Conservation (phyloP, 2,113 vertebrate genomes). For the Coregonus clupeaformis region DNA sequence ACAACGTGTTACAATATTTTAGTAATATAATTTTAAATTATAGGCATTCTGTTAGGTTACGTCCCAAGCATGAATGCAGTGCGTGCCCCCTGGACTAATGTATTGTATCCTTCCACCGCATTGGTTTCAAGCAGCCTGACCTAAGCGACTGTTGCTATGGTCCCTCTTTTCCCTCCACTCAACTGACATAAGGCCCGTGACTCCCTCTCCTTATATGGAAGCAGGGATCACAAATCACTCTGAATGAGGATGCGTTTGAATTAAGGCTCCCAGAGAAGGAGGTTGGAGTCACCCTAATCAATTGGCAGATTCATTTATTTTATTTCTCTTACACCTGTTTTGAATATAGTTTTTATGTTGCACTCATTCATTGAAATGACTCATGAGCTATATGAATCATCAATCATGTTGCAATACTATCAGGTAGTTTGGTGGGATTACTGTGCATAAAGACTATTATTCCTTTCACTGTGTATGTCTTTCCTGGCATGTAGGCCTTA, state of each 20-base stretch:
- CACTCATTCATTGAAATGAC: too few species aligned
- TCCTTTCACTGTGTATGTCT: not conserved
- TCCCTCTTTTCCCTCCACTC: slow-evolving; percentile 51
- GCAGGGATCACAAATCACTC: not conserved
- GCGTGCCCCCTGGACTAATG: not conserved
- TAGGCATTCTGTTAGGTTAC: not conserved
- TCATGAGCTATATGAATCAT: slow-evolving; percentile 3
- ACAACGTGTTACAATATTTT: too few species aligned
- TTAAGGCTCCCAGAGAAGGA: slow-evolving; percentile 17
- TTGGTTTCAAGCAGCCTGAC: slow-evolving; percentile 50
- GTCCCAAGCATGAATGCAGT: not conserved
- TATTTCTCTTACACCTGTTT: not conserved
- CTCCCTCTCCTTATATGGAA: not conserved
- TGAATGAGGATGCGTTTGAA: not conserved
- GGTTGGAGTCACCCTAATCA: slow-evolving; percentile 5
- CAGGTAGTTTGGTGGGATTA: not conserved
- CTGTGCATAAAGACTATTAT: not conserved
- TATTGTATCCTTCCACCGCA: slow-evolving; percentile 23
- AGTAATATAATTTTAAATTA: too few species aligned
- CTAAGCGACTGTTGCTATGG: slow-evolving; percentile 63
- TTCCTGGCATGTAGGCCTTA: too few species aligned
- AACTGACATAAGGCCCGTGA: slow-evolving; percentile 48
- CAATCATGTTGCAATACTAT: not conserved
- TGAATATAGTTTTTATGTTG: not conserved
- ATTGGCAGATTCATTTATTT: not conserved